Conservation (phyloP, 2,113 vertebrate species). For the Catagonus wagneri region DNA sequence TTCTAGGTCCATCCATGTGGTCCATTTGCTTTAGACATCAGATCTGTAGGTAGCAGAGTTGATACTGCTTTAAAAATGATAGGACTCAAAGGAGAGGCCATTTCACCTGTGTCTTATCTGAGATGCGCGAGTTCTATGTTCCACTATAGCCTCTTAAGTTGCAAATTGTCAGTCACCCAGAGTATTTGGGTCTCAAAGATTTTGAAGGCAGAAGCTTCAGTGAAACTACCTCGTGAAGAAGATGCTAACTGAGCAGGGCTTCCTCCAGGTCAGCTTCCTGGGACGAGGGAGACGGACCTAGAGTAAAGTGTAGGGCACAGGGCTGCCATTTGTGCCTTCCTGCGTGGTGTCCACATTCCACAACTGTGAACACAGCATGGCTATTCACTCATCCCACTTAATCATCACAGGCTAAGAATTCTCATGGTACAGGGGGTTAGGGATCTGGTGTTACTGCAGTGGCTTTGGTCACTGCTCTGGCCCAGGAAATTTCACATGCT, state of each 20-base stretch:
- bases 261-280: background rate
- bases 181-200: background rate
- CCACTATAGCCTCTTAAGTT: background rate
- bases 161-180: background rate
- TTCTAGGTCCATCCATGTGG: too few species aligned
- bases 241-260: too few species aligned
- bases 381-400: background rate
- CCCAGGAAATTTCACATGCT: too few species aligned
- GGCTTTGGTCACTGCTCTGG: too few species aligned
- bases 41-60: background rate
- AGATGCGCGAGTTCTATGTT: background rate
- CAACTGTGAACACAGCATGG: background rate
- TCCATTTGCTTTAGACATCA: background rate
- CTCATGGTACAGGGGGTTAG: too few species aligned
- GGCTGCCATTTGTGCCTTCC: background rate
- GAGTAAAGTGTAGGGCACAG: background rate
- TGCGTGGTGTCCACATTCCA: background rate
- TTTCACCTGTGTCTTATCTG: background rate
- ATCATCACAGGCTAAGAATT: background rate
- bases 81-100: background rate
- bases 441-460: too few species aligned
- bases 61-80: background rate
- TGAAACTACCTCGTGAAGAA: background rate
- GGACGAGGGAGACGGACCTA: too few species aligned
- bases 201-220: background rate